phyloP scores from a whole-genome alignment of 2,797 vertebrate genomes.

The Hydrocynus forskahlii region DNA sequence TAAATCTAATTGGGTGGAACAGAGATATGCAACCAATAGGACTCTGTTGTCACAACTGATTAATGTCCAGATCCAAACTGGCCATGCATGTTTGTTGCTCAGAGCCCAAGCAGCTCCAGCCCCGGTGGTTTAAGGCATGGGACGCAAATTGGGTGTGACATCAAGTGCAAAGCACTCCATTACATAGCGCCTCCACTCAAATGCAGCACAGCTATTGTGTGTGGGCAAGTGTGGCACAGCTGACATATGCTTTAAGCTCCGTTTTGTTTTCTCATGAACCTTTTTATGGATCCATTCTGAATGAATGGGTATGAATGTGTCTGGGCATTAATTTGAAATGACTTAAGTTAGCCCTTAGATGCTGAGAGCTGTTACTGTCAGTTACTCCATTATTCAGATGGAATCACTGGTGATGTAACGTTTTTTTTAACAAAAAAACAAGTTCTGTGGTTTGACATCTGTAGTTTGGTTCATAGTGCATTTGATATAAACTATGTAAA shows the following conservation, averaged over 20 bases:
- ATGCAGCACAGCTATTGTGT: neutral
- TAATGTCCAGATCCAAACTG: conserved; percentile 78
- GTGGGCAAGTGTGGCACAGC: conserved; percentile 38
- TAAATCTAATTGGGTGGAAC: conserved; percentile 77
- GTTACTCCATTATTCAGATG: too few species aligned
- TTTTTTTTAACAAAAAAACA: too few species aligned
- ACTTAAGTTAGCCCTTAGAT: neutral
- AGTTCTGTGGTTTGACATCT: too few species aligned
- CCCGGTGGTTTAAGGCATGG: conserved; percentile 77
- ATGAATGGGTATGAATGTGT: neutral
- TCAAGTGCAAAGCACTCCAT: conserved; percentile 81
- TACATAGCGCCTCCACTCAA: conserved; percentile 76
- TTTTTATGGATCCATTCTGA: neutral
- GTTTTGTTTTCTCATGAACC: neutral
- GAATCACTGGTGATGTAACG: too few species aligned
- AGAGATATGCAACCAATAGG: conserved; percentile 81
- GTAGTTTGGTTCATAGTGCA: too few species aligned
- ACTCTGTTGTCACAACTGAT: conserved; percentile 83
- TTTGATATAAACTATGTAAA: too few species aligned
- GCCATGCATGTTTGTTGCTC: conserved; percentile 78
- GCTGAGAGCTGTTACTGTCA: too few species aligned
- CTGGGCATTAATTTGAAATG: neutral
- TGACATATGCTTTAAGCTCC: neutral
- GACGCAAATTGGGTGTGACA: conserved; percentile 84
- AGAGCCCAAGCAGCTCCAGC: conserved; percentile 75